Evolutionary conservation across 1,140 invertebrate species (phyloP).

Genomic region (Steinernema khuongi): DNA sequence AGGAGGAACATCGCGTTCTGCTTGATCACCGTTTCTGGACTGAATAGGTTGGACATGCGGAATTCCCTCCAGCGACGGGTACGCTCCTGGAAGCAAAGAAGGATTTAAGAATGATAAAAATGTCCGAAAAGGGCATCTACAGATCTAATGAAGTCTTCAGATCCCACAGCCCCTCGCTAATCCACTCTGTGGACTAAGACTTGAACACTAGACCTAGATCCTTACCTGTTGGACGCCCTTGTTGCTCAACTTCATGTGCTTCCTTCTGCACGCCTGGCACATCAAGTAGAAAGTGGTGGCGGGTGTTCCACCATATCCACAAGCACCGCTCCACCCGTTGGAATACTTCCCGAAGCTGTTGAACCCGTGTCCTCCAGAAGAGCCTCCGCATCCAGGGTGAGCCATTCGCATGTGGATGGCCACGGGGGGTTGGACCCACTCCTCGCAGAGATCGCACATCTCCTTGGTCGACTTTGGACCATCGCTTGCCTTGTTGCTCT

Average conservation of each 20-base stretch:
- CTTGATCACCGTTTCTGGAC: constrained; percentile 73
- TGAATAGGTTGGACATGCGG: constrained; percentile 56
- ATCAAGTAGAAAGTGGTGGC: constrained; percentile 83
- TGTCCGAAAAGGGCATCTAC: no score
- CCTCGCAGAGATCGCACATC: constrained; percentile 79
- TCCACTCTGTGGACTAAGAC: no score
- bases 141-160: no score
- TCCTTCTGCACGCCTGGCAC: constrained; percentile 79
- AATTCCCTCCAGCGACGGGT: constrained; percentile 48
- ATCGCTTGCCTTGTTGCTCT: constrained; percentile 14
- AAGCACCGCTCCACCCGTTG: constrained; percentile 78
- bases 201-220: no score
- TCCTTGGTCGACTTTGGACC: constrained; percentile 58
- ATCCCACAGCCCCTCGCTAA: no score
- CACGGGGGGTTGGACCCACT: constrained; percentile 71
- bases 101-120: no score
- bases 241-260: constrained; percentile 66
- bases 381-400: constrained; percentile 81
- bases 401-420: constrained; percentile 82
- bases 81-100: constrained; percentile 45
- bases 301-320: constrained; percentile 76
- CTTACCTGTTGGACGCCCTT: constrained; percentile 53
- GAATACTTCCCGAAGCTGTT: constrained; percentile 78
- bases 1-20: constrained; percentile 90
- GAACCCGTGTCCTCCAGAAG: constrained; percentile 79